A percentile compares a stretch with the other conserved stretches of the same genome.
Conservation (phyloP, 2,797 vertebrate species). For the Nasua narica region DNA sequence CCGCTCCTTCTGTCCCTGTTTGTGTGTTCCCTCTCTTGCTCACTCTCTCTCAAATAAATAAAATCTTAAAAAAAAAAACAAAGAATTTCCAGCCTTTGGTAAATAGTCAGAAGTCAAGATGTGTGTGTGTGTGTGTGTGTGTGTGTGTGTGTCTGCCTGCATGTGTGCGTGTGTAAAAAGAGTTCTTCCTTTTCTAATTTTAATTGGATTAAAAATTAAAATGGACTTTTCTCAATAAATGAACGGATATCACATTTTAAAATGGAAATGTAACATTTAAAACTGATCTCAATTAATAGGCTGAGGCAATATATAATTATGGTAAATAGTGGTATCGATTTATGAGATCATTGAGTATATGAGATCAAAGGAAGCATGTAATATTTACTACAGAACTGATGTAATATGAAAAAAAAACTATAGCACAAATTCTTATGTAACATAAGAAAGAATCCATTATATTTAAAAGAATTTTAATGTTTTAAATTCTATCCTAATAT, state of each 20-base stretch:
- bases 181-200: not conserved
- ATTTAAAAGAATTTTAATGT: not conserved
- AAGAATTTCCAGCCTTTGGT: not conserved
- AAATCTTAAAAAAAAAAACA: not conserved
- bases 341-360: not conserved
- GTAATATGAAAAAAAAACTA: not conserved
- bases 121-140: not conserved
- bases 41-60: not conserved
- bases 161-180: not conserved
- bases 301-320: not conserved
- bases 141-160: not conserved
- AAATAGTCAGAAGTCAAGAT: not conserved
- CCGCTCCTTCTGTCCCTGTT: not conserved
- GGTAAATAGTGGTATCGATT: not conserved
- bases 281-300: not conserved
- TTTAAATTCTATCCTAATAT: not conserved
- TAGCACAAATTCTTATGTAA: not conserved
- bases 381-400: not conserved
- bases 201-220: not conserved
- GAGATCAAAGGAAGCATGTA: not conserved
- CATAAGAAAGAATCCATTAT: not conserved
- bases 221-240: not conserved
- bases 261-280: not conserved
- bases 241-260: not conserved
- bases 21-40: not conserved